Conservation (phyloP, 2,797 vertebrate genomes). For the Ammospiza maritima region DNA sequence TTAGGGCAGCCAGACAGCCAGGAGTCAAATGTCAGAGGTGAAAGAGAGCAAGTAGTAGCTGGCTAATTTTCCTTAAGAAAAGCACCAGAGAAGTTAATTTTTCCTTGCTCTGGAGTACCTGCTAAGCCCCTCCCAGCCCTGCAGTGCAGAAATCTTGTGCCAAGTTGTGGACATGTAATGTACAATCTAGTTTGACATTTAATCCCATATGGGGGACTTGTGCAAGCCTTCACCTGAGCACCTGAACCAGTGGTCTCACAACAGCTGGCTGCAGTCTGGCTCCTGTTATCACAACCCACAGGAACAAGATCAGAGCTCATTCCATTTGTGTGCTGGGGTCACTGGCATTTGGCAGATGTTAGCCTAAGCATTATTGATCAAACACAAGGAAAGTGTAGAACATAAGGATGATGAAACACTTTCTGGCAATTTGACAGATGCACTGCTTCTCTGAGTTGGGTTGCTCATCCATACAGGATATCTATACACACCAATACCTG, state of each 20-base stretch:
- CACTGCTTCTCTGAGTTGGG: neutral
- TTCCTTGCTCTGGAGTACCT: neutral
- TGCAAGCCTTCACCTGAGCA: rapidly evolving
- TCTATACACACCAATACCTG: neutral
- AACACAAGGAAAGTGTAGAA: neutral
- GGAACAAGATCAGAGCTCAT: neutral
- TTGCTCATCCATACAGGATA: neutral
- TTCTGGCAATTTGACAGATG: neutral
- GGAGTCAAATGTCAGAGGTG: neutral
- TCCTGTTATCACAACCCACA: neutral
- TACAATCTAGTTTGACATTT: neutral
- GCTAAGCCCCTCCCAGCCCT: neutral
- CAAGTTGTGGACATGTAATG: neutral
- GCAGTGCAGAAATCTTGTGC: neutral
- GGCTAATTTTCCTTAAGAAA: neutral
- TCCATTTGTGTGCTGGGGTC: neutral
- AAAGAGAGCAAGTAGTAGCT: neutral
- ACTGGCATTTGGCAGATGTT: neutral
- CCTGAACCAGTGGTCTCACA: rapidly evolving
- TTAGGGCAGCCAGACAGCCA: neutral
- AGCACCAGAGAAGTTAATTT: neutral
- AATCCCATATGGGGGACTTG: neutral
- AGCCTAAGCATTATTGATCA: neutral
- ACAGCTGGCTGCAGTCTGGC: neutral
- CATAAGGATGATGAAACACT: neutral